phyloP scores from a whole-genome alignment of 2,797 vertebrate genomes.

The Acanthornis magna region DNA sequence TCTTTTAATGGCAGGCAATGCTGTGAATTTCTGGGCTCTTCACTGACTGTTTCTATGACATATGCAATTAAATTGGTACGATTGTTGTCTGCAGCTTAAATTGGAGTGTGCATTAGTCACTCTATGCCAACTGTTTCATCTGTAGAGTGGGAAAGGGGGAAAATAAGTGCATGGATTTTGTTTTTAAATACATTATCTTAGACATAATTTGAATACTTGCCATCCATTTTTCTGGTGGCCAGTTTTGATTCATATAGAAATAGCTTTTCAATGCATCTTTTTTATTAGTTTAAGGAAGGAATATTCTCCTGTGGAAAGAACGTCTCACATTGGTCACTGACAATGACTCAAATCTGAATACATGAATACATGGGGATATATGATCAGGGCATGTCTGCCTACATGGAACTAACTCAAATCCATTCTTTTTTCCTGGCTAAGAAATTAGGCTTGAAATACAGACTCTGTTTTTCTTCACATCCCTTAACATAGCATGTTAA shows the following conservation, averaged over 20 bases:
- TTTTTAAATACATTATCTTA: background rate
- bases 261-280: background rate
- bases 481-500: background rate
- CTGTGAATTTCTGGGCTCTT: background rate
- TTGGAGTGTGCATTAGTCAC: background rate
- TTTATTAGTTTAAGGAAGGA: background rate
- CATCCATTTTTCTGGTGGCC: background rate
- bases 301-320: background rate
- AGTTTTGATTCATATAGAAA: background rate
- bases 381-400: background rate
- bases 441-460: background rate
- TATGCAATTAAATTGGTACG: background rate
- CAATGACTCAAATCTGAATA: background rate
- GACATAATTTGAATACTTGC: background rate
- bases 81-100: background rate
- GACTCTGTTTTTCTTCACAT: background rate
- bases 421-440: background rate
- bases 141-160: background rate
- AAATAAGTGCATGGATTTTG: background rate
- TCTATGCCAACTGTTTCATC: background rate
- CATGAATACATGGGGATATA: background rate
- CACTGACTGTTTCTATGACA: background rate
- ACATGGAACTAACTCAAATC: background rate
- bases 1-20: background rate
- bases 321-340: background rate